Conservation (phyloP, 2,797 vertebrate genomes). For the Ficedula albicollis region DNA sequence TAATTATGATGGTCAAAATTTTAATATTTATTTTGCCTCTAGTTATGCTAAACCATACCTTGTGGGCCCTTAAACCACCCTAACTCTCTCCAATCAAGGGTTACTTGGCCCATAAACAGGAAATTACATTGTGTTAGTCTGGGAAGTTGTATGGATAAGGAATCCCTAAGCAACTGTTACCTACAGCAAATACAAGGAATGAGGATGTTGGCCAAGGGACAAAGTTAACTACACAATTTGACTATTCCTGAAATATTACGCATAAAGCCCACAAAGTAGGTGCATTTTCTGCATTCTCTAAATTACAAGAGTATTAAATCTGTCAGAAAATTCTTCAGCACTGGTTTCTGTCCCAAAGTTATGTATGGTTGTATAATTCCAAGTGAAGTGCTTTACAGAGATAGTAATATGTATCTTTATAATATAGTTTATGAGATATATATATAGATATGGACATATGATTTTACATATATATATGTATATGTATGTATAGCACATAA, state of each 20-base stretch:
- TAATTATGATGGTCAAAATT: neutral
- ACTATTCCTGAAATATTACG: neutral
- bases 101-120: neutral
- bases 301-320: neutral
- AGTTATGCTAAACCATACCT: neutral
- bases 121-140: neutral
- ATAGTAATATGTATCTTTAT: neutral
- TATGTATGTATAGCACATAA: neutral
- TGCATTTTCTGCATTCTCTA: neutral
- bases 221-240: neutral
- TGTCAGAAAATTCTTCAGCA: neutral
- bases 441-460: neutral
- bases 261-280: neutral
- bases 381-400: neutral
- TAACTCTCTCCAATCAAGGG: neutral
- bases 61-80: neutral
- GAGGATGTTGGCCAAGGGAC: neutral
- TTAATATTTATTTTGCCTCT: neutral
- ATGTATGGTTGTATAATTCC: neutral
- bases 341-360: neutral
- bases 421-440: neutral
- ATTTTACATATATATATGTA: neutral
- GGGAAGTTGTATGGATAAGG: neutral
- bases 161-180: neutral
- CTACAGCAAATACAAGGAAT: neutral